Evolutionary conservation across 2,888 invertebrate genomes (phyloP), one percentile per base, ranked within the genome.

Genomic region (Leptura quadrifasciata): DNA sequence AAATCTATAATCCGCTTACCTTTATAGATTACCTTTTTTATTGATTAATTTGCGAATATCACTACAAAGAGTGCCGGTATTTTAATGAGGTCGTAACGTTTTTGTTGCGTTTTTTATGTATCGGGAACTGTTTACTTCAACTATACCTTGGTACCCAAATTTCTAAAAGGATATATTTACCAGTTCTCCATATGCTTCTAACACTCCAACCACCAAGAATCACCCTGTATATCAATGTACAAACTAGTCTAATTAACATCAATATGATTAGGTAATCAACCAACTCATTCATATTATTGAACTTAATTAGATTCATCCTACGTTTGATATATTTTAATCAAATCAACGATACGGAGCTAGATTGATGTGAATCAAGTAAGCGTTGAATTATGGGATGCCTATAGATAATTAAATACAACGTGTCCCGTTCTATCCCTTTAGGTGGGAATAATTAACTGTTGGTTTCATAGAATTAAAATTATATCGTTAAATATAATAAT

Each of bases 381-480:
- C 21, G 60, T 39, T 60, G 35, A 69, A 31, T 69, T 69, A 35
- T 35, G 39, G 21, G 69, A 39, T 20, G n/a, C 39, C n/a, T 12
- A n/a, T 39, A 21, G 5, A 20, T 70, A 70, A 60, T 70, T 60
- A 70, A 58, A 58, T 57, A 58, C 58, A 69, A 57, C 35, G 58
- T 58, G 69, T 20, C 57, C 57, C 35, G 31, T 39, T 31, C 52
- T 20, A 69, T 20, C 58, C 69, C 69, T 70, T 70, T 39, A 39
- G 24, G 24, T 57, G 69, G 58, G 39, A 58, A 58, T 57, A 39
- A 69, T 57, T 69, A 57, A 69, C 69, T 69, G 35, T 69, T 69
- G 69, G 58, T 69, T 69, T 69, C 57, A 69, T 69, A 18, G 31
- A 57, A 55, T 68, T 68, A 55, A 57, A 68, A 68, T 68, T 68